phyloP scores from a whole-genome alignment of 2,888 invertebrate genomes.

The Octonoba sinensis region DNA sequence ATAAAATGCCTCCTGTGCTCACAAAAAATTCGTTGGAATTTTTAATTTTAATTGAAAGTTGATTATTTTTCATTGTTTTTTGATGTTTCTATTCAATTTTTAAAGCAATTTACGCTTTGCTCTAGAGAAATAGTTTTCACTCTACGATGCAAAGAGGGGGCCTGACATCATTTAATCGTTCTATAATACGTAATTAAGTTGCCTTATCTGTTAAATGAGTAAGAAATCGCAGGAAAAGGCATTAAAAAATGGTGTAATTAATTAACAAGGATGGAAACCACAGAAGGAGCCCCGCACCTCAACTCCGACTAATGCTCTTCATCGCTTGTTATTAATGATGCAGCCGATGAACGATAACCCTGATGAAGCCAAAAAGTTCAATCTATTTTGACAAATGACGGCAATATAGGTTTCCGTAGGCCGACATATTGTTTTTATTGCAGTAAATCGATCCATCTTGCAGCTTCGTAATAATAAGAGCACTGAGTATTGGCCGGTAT shows the following conservation, averaged over 20 bases:
- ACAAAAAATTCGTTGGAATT: too few species aligned
- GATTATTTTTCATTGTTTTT: too few species aligned
- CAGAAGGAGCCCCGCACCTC: slow-evolving; percentile 46
- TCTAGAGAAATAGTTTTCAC: too few species aligned
- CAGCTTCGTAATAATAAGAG: slow-evolving; percentile 44
- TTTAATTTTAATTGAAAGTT: too few species aligned
- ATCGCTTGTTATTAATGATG: slow-evolving; percentile 57
- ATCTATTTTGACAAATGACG: slow-evolving; percentile 55
- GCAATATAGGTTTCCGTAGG: slow-evolving; percentile 50
- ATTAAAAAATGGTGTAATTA: slow-evolving; percentile 25
- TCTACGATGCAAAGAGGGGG: too few species aligned
- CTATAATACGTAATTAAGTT: slow-evolving; percentile 39
- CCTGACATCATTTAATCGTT: slow-evolving; percentile 7
- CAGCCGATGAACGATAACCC: slow-evolving; percentile 28
- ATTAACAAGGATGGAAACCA: slow-evolving; percentile 27
- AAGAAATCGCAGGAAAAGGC: slow-evolving; percentile 15
- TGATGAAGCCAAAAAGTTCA: slow-evolving; percentile 25
- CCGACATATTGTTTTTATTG: slow-evolving; percentile 51
- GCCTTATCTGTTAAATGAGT: slow-evolving; percentile 18
- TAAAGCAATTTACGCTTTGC: too few species aligned
- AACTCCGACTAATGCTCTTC: slow-evolving; percentile 57
- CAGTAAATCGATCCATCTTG: slow-evolving; percentile 43
- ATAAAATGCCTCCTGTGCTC: too few species aligned
- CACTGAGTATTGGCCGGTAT: slow-evolving; percentile 36
- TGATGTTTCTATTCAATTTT: too few species aligned